Percentiles rank a stretch among this genome's conserved stretches.
Evolutionary conservation across 2,888 invertebrate species (phyloP).

Genomic region (Rhaphigaster nebulosa): DNA sequence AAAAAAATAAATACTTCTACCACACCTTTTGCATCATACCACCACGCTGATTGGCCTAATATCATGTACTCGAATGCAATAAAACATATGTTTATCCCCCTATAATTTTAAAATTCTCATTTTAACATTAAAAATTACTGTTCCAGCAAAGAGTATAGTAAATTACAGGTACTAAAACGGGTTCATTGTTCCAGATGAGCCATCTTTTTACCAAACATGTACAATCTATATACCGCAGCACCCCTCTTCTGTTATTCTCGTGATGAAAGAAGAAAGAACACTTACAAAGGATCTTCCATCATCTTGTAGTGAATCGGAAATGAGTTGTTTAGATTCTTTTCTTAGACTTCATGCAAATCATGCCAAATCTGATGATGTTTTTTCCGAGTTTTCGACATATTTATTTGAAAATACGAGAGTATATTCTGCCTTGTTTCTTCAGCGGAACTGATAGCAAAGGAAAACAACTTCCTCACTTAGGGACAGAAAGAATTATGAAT

Average conservation of each 20-base stretch:
- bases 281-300: background rate
- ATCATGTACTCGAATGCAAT: too few species aligned
- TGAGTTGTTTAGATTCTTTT: background rate
- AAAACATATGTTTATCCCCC: too few species aligned
- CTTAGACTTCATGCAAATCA: background rate
- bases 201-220: background rate
- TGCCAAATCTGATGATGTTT: background rate
- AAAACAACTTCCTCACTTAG: background rate
- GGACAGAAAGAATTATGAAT: background rate
- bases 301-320: background rate
- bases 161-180: too few species aligned
- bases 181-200: too few species aligned
- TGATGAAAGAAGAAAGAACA: background rate
- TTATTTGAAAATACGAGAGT: background rate
- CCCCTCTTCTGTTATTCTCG: background rate
- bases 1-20: too few species aligned
- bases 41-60: too few species aligned
- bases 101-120: too few species aligned
- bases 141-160: too few species aligned
- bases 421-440: background rate
- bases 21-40: too few species aligned
- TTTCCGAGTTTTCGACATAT: slow-evolving; percentile 20
- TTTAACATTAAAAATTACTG: too few species aligned
- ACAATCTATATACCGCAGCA: background rate
- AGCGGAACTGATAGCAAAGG: background rate